Base-by-base conservation (phyloP, 2,888 invertebrate species). In the Meandrusa payeni region DNA sequence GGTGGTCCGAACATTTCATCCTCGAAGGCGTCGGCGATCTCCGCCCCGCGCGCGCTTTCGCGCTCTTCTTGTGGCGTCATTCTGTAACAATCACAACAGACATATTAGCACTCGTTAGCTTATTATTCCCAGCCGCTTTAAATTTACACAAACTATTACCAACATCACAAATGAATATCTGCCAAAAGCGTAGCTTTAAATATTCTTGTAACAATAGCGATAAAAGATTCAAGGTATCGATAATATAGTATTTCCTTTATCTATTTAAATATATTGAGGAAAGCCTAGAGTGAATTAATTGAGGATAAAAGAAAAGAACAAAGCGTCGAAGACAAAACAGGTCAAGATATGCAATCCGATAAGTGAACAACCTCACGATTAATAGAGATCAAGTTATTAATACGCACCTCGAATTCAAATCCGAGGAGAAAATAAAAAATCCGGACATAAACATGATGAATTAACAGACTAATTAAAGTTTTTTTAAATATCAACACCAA, bases 1-100 rank as follows among this genome's bases (percentile, higher is more conserved):
- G 93, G 87, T 45, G 93, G 93, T 33, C 93, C 93, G 77, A 93
- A 93, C 85, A 93, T 93, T 80, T 93, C 93, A 75, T 91, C 91
- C 71, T 91, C 91, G 68, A 90, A 90, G 51, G 83, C 81, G 63
- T 77, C 82, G 7, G 83, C 86, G 54, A 83, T 73, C 72, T 85
- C 86, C 47, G 74, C 83, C 44, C 80, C 82, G 62, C 83, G 78
- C 63, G 77, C 79, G 61, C 64, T 76, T 74, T 87, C 86, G 57
- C 86, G 79, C 74, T 87, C 87, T 66, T 87, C 87, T 76, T 86
- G 86, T 61, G 87, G 87, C 70, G 87, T 87, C 87, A 87, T 87
- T 78, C 87, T 87, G 82, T 57, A 85, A 87, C 83, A 82, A 87
- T 64, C 54, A 69, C 46, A 57, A n/a, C 53, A 51, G 44, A 54